Conservation (phyloP, 2,113 vertebrate species). For the Barbus barbus region DNA sequence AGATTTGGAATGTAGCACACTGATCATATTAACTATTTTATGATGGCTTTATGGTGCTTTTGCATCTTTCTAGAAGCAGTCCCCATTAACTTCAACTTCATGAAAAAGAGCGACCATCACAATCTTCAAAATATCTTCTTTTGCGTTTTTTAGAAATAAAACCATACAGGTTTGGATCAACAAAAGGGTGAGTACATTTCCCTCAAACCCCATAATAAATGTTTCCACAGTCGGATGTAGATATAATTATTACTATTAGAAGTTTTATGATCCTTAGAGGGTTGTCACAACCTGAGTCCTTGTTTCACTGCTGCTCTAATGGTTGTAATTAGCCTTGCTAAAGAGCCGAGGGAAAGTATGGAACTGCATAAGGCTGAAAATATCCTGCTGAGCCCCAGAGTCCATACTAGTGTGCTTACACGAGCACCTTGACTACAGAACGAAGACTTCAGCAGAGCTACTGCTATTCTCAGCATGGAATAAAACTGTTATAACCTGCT, state of each 20-base stretch:
- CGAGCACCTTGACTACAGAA: not conserved
- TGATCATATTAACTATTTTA: not conserved
- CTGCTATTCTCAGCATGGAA: conserved; percentile 32
- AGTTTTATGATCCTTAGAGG: not conserved
- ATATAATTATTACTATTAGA: conserved; percentile 46
- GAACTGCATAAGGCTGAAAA: conserved; percentile 24
- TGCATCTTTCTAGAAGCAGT: not conserved
- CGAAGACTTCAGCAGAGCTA: not conserved
- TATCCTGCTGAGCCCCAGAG: conserved; percentile 24
- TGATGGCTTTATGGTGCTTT: not conserved
- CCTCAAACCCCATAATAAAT: not conserved
- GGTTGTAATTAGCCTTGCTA: conserved; percentile 32
- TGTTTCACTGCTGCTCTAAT: conserved; percentile 11
- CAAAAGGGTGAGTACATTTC: not conserved
- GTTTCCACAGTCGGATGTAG: not conserved
- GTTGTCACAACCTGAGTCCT: not conserved
- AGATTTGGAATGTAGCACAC: not conserved
- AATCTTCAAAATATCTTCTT: not conserved
- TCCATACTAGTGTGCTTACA: conserved; percentile 14
- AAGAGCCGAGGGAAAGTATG: conserved; percentile 25
- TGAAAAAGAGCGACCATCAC: too few species aligned
- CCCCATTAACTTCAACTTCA: not conserved
- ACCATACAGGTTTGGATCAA: not conserved
- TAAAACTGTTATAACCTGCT: not conserved
- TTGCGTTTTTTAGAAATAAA: not conserved